Conservation (phyloP, 1,140 invertebrate genomes). For the Laupala kohalensis region DNA sequence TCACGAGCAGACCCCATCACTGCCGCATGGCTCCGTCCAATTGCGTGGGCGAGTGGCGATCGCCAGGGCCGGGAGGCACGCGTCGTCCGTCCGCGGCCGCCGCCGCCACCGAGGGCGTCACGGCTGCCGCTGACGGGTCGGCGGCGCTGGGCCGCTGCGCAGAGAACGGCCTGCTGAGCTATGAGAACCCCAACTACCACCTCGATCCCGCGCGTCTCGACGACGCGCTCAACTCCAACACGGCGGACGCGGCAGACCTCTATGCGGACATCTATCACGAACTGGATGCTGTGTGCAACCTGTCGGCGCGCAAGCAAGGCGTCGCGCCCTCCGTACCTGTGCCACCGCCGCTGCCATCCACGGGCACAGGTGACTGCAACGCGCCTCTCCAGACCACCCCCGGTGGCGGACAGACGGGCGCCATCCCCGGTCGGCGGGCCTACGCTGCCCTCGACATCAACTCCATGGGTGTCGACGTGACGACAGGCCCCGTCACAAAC, state of each 20-base stretch:
- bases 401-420: conserved; percentile 24
- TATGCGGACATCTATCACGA: conserved; percentile 47
- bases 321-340: neutral
- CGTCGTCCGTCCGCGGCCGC: neutral
- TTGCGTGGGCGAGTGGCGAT: too few species aligned
- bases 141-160: conserved; percentile 20
- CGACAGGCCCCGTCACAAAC: conserved; percentile 33
- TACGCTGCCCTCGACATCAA: conserved; percentile 51
- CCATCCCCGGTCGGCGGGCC: conserved; percentile 38
- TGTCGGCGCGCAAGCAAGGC: conserved; percentile 20
- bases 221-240: conserved; percentile 65
- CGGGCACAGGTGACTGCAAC: conserved; percentile 22
- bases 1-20: too few species aligned
- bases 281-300: conserved; percentile 40
- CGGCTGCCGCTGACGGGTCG: neutral
- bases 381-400: conserved; percentile 21
- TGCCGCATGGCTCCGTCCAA: too few species aligned
- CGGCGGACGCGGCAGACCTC: conserved; percentile 28
- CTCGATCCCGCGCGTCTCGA: conserved; percentile 60
- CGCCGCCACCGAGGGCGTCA: neutral
- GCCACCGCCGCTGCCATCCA: neutral
- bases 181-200: conserved; percentile 79
- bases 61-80: neutral
- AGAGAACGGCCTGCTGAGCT: conserved; percentile 76
- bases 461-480: conserved; percentile 58